phyloP scores from a whole-genome alignment of 2,797 vertebrate genomes.

The Monodelphis domestica region DNA sequence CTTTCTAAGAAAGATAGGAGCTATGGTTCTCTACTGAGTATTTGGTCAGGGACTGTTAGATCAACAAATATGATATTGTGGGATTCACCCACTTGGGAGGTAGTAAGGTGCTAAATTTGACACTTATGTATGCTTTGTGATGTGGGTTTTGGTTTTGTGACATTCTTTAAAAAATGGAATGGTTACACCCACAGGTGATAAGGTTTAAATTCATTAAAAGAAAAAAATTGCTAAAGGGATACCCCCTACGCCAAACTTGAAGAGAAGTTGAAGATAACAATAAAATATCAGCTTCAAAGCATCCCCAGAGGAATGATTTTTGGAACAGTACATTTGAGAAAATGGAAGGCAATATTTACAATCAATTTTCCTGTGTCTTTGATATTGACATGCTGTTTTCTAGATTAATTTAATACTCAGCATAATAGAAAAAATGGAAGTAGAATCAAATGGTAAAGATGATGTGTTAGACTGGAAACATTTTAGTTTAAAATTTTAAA shows the following conservation, averaged over 20 bases:
- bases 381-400: background rate
- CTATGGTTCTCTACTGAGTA: constrained; percentile 17
- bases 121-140: constrained; percentile 17
- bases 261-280: background rate
- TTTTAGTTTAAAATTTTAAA: background rate
- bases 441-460: background rate
- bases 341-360: constrained; percentile 22
- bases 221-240: constrained; percentile 14
- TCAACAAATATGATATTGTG: constrained; percentile 12
- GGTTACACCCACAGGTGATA: constrained; percentile 37
- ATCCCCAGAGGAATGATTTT: background rate
- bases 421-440: constrained; percentile 2
- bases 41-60: background rate
- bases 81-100: background rate
- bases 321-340: background rate
- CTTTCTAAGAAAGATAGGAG: constrained; percentile 67
- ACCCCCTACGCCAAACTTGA: constrained; percentile 13
- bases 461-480: background rate
- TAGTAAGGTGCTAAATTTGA: background rate
- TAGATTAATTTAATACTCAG: background rate
- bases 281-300: constrained; percentile 38
- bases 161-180: constrained; percentile 35
- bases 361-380: background rate
- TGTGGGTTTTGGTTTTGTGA: background rate
- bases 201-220: constrained; percentile 46